Percentiles rank a stretch among this genome's conserved stretches.
Evolutionary conservation across 2,113 vertebrate species (phyloP).

Genomic region (Thalassarche chlororhynchos): DNA sequence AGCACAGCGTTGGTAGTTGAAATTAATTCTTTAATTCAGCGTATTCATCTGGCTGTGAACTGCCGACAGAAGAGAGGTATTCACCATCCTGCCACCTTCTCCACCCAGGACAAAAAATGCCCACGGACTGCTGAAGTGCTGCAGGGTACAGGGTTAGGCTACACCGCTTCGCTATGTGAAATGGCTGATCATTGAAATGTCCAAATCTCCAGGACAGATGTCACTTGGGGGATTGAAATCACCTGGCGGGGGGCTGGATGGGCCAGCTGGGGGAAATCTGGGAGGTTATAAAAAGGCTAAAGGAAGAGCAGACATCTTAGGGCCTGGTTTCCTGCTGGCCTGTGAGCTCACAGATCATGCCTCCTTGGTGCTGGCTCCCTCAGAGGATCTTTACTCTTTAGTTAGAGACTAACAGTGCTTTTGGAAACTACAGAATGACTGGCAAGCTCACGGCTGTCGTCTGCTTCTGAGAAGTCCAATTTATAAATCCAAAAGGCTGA

Average conservation of each 20-base stretch:
- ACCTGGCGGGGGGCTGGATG: not conserved
- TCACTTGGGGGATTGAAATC: not conserved
- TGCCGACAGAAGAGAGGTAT: not conserved
- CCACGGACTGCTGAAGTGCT: not conserved
- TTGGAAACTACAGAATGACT: not conserved
- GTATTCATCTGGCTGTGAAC: not conserved
- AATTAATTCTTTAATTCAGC: not conserved
- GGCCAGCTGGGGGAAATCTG: not conserved
- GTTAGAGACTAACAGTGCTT: not conserved
- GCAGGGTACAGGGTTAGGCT: not conserved
- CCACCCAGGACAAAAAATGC: not conserved
- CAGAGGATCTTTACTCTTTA: not conserved
- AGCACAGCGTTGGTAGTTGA: not conserved
- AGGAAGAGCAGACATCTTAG: not conserved
- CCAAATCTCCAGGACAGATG: not conserved
- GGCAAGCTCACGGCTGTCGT: not conserved
- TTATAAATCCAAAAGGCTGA: not conserved
- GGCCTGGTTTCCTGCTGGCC: not conserved
- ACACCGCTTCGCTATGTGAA: rapidly evolving
- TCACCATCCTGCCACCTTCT: not conserved
- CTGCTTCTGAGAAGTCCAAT: not conserved
- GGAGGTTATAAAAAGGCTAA: not conserved
- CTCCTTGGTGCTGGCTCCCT: not conserved
- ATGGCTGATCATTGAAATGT: not conserved
- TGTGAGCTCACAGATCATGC: not conserved